Base-by-base conservation (phyloP, 2,888 invertebrate genomes). In the Gymnocheta viridis region DNA sequence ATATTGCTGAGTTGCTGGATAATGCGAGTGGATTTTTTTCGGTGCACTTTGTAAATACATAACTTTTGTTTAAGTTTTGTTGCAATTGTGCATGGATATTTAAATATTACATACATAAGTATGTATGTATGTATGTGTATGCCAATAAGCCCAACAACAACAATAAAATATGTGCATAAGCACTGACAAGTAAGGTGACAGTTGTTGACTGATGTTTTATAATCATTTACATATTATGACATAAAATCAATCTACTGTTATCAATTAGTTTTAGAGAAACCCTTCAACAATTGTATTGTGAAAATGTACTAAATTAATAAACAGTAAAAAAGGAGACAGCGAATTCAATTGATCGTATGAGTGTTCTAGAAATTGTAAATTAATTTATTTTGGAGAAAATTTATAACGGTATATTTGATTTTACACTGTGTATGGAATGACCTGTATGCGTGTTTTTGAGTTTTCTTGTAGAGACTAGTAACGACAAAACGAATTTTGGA, bases 401-500 rank as follows among this genome's bases (percentile, higher is more conserved):
- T 14, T 51, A 41, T 62, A 64, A 62, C 51, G 70, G 62, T 70
- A 70, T 35, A 24, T 49, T 44, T 56, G 29, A 35, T 22, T 67
- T 22, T 58, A 27, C n/a, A 67, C 60, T 67, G 32, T 56, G 49
- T 64, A 24, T 22, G 32, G 12, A 47, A 47, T 56, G 32, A 14
- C 29, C 17, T 47, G 62, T 78, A 49, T 70, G 60, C 47, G 32
- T 60, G 47, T 32, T 29, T 41, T 35, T 22, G 4, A 49, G 14
- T 35, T 60, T 38, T 67, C 10, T 51, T 62, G 22, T 22, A 66
- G 64, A 72, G 56, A 56, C n/a, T n/a, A n/a, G 54, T 27, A 64
- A 64, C n/a, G 9, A 51, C 49, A 66, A 64, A 64, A 72, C 38
- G 44, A 74, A 81, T 81, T 81, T 81, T 81, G 73, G 81, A 81